Evolutionary conservation across 64 coral and sea anemone genomes (phyloP).

Genomic region (Actinia tenebrosa): DNA sequence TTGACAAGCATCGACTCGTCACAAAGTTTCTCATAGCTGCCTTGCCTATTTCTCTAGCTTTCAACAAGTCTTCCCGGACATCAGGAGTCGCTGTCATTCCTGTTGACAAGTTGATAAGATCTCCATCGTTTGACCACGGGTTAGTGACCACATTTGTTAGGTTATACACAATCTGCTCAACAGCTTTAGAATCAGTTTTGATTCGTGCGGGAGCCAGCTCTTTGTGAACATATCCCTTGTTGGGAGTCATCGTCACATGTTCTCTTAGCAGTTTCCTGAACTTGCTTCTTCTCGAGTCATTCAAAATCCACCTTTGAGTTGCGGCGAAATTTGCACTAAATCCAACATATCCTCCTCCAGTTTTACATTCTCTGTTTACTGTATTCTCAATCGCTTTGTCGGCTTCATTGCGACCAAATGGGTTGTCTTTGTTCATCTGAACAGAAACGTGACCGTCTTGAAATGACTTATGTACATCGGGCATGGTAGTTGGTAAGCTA

Average conservation of each 20-base stretch:
- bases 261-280: conserved; percentile 6
- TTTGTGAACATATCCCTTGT: conserved; percentile 14
- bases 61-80: neutral
- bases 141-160: conserved; percentile 35
- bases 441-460: conserved; percentile 28
- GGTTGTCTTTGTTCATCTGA: conserved; percentile 28
- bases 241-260: conserved; percentile 8
- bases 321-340: conserved; percentile 41
- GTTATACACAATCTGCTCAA: conserved; percentile 10
- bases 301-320: conserved; percentile 60
- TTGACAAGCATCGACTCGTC: conserved; percentile 17
- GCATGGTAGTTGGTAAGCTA: conserved; percentile 9
- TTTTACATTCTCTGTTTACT: conserved; percentile 46
- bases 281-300: conserved; percentile 35
- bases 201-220: conserved; percentile 42
- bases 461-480: conserved; percentile 23
- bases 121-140: neutral
- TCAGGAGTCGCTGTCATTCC: neutral
- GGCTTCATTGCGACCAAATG: conserved; percentile 23
- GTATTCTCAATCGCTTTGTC: conserved; percentile 42
- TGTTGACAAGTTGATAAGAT: conserved; percentile 16
- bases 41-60: neutral
- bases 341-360: conserved; percentile 41
- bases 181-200: conserved; percentile 29
- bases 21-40: conserved; percentile 3